A percentile compares a stretch with the other conserved stretches of the same genome.
These are phyloP conservation scores for Neodiprion fabricii DNA, from an alignment of 1,140 invertebrate species.

Conservation along the genomic window DNA sequence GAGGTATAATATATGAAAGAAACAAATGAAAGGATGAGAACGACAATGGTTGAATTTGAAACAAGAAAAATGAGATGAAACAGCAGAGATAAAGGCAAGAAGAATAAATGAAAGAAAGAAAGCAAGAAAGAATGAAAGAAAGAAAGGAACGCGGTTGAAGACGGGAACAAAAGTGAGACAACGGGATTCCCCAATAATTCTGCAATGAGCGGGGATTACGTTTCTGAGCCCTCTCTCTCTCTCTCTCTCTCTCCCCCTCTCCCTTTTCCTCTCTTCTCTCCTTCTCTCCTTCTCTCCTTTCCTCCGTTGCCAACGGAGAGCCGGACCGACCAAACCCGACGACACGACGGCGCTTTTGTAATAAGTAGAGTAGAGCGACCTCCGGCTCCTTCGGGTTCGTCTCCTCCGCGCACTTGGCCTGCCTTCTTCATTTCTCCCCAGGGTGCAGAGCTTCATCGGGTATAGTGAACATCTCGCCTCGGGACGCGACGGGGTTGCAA, in stretches of 20 bases:
- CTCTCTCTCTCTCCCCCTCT: not conserved
- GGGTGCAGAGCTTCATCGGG: not conserved
- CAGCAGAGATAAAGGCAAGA: no score
- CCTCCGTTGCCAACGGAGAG: not conserved
- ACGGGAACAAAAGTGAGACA: not conserved
- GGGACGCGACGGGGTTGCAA: no score
- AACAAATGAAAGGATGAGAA: no score
- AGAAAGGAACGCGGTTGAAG: not conserved
- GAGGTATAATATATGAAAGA: no score
- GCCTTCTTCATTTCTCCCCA: not conserved
- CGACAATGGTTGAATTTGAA: no score
- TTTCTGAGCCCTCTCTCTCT: not conserved
- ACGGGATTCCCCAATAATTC: conserved; percentile 8
- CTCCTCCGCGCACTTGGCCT: not conserved
- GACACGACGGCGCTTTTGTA: not conserved
- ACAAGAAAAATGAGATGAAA: no score
- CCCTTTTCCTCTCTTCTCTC: not conserved
- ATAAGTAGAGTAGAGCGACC: not conserved
- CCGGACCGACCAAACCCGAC: not conserved
- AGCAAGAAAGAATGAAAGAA: not conserved
- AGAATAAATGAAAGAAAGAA: not conserved
- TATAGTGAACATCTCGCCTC: not conserved
- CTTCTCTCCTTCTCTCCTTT: not conserved
- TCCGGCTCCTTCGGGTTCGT: not conserved
- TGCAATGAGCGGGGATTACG: conserved; percentile 14